Conservation (phyloP, 2,797 vertebrate species). For the Cephalopachus bancanus region DNA sequence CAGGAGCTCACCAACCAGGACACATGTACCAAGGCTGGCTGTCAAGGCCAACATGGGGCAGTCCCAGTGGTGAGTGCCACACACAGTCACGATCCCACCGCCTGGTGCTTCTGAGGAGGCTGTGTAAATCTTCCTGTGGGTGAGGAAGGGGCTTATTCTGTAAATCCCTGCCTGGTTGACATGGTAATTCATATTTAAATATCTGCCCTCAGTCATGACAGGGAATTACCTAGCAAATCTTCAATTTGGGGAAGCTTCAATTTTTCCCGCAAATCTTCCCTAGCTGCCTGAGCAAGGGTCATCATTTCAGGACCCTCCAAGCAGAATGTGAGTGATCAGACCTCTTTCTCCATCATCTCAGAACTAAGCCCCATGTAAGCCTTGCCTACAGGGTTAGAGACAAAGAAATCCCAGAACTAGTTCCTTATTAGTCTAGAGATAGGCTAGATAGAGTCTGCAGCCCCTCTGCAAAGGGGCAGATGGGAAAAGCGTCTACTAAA, state of each 20-base stretch:
- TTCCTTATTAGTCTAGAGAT: not conserved
- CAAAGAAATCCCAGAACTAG: conserved; percentile 48
- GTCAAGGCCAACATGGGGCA: rapidly evolving
- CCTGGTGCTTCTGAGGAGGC: not conserved
- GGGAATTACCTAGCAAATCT: conserved; percentile 42
- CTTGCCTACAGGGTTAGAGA: not conserved
- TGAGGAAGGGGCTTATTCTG: not conserved
- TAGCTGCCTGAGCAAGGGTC: not conserved
- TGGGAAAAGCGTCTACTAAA: conserved; percentile 23
- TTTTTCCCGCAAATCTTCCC: conserved; percentile 48
- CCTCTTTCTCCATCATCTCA: not conserved
- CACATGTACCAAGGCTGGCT: not conserved
- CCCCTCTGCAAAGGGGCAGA: not conserved
- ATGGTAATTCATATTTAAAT: conserved; percentile 63
- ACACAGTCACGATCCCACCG: not conserved
- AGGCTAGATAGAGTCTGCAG: not conserved
- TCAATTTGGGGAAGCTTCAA: not conserved
- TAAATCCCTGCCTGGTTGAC: conserved; percentile 30
- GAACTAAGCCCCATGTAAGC: conserved; percentile 17
- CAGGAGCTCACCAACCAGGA: not conserved
- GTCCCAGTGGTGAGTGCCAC: not conserved
- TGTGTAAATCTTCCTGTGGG: conserved; percentile 31
- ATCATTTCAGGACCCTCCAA: not conserved
- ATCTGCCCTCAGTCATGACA: not conserved
- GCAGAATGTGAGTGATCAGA: conserved; percentile 12